Evolutionary conservation across 2,888 invertebrate species (phyloP), one percentile per base, ranked within the genome.

Genomic region (Lepidochitona cinerea): DNA sequence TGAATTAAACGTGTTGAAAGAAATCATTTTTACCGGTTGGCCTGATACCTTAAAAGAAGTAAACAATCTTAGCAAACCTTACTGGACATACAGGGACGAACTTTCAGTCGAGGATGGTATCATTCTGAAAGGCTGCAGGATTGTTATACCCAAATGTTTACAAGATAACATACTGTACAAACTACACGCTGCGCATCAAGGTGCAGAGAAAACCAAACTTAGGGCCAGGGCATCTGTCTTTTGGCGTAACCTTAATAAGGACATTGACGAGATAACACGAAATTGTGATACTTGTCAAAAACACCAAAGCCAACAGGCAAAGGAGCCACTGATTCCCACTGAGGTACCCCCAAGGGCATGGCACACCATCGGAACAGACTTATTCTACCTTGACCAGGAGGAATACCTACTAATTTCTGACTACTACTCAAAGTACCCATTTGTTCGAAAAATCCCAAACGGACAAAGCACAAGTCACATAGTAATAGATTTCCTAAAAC

Each of bases 231-330:
- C 70, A 53, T 68, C 23, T 33, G 70, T 78, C 9, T 77, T 37
- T 35, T 77, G 78, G 76, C 68, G 68, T 23, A 68, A 73, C 12
- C 78, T 78, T 32, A 78, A 77, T 67, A 54, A 64, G 52, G 73
- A 72, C 65, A 78, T 78, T 23, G 70, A 59, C n/a, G 33, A 68
- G 14, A 49, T 54, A 2, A 32, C 53, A 12, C 23, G 23, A 35
- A 18, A n/a, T 14, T 37, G 66, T 68, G 59, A 29, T 14, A 75
- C 33, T 7, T 72, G 76, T 49, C 70, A 77, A 35, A 53, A 53
- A 49, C 49, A 54, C 37, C 53, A 71, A 37, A 64, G 59, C n/a
- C 12, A 64, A 14, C 77, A 75, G 37, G 23, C 37, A 36, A n/a
- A 33, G 18, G 69, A 70, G 65, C 52, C 76, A 32, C 52, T 72